A percentile compares a stretch with the other conserved stretches of the same genome.
phyloP scores from a whole-genome alignment of 2,888 invertebrate genomes.

The Phyto melanocephala region DNA sequence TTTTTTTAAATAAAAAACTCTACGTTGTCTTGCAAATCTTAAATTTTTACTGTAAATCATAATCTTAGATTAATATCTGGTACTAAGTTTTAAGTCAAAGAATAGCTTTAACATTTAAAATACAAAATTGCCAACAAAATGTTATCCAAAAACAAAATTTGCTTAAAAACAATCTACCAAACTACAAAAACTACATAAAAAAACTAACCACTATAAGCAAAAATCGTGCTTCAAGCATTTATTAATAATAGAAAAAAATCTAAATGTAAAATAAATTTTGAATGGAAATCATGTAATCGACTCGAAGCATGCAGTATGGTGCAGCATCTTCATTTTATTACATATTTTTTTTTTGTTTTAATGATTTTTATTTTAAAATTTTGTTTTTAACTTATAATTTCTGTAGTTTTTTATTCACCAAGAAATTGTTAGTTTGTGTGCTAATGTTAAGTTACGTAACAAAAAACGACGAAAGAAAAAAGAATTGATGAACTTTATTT shows the following conservation, averaged over 20 bases:
- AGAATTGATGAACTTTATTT: constrained; percentile 39
- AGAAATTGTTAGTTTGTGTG: constrained; percentile 33
- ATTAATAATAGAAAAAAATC: constrained; percentile 6
- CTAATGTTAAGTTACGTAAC: constrained; percentile 57
- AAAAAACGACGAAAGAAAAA: constrained; percentile 22
- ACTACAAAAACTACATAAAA: neutral
- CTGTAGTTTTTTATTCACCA: neutral
- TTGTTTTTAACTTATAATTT: constrained; percentile 55
- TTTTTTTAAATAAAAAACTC: too few species aligned
- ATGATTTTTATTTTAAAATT: constrained; percentile 23
- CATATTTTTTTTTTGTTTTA: too few species aligned
- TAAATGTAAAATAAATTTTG: constrained; percentile 1
- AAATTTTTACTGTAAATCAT: too few species aligned
- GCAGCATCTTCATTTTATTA: constrained; percentile 60
- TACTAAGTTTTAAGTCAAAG: neutral
- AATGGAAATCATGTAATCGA: constrained; percentile 60
- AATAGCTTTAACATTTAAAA: constrained; percentile 17
- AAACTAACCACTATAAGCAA: constrained; percentile 1
- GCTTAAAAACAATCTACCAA: neutral
- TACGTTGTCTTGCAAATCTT: too few species aligned
- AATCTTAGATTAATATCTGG: too few species aligned
- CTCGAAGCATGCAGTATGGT: constrained; percentile 32
- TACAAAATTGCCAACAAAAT: constrained; percentile 3
- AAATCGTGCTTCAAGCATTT: constrained; percentile 56
- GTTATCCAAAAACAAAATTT: neutral